phyloP scores from a whole-genome alignment of 2,797 vertebrate genomes.

The Clarias platycephalus region DNA sequence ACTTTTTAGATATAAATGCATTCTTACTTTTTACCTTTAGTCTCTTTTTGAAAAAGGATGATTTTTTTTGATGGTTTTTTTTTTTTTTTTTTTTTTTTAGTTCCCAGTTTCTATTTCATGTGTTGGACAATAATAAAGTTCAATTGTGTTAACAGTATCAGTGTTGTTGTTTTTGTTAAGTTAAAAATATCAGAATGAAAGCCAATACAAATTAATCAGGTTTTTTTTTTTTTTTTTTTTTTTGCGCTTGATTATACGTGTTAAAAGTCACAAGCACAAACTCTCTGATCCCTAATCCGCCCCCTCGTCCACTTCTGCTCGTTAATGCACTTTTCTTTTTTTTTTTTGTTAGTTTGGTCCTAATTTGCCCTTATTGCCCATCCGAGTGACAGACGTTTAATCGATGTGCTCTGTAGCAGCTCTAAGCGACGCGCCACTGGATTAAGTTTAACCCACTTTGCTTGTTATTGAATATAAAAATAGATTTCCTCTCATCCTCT shows the following conservation, averaged over 20 bases:
- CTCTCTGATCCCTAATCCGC: neutral
- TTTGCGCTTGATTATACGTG: neutral
- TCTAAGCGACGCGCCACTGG: neutral
- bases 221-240: neutral
- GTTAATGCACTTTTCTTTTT: neutral
- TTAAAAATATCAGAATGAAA: neutral
- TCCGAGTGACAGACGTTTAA: constrained; percentile 5
- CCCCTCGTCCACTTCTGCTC: neutral
- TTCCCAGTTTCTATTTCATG: neutral
- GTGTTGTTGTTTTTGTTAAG: neutral
- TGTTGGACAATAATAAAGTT: neutral
- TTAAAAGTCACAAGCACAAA: constrained; percentile 1
- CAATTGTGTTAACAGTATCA: neutral
- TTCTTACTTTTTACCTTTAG: neutral
- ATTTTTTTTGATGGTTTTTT: neutral
- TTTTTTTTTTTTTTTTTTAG: too few relatives aligned
- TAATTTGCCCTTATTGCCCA: constrained; percentile 1
- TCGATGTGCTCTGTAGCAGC: neutral
- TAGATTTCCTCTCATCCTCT: constrained; percentile 26
- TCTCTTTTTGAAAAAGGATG: neutral
- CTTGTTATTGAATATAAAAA: neutral
- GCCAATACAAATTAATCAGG: neutral
- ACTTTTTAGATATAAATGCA: neutral
- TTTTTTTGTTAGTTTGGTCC: neutral
- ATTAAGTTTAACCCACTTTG: neutral